A percentile compares a stretch with the other conserved stretches of the same genome.
These are phyloP conservation scores for Lithophane leautieri DNA, from an alignment of 2,888 invertebrate species.

Conservation along the genomic window DNA sequence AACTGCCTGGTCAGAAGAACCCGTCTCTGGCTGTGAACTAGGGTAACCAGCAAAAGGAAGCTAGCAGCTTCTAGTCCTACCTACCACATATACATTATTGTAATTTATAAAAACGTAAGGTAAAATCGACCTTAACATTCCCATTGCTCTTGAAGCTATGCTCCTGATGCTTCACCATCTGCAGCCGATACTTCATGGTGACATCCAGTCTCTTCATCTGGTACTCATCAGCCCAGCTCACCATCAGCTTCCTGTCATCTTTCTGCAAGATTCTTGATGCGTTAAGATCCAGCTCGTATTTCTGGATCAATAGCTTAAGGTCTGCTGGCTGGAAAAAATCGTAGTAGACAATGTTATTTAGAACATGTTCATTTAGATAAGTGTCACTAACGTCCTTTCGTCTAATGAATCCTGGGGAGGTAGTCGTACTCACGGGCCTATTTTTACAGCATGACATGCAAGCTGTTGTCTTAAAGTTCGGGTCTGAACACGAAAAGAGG, in stretches of 20 bases:
- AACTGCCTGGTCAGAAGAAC: background rate
- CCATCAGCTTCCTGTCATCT: slow-evolving; percentile 69
- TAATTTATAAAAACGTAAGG: background rate
- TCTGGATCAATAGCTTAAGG: slow-evolving; percentile 15
- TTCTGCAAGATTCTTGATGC: slow-evolving; percentile 34
- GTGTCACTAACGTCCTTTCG: background rate
- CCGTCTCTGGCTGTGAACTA: background rate
- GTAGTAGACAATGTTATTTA: background rate
- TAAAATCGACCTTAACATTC: slow-evolving; percentile 67
- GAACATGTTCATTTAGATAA: background rate
- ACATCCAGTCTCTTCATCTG: slow-evolving; percentile 77
- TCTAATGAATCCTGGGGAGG: background rate
- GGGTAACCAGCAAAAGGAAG: background rate
- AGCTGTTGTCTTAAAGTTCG: background rate
- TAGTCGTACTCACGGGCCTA: background rate
- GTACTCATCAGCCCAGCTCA: slow-evolving; percentile 71
- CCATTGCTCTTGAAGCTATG: slow-evolving; percentile 69
- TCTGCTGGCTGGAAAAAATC: slow-evolving; percentile 11
- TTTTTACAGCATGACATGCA: background rate
- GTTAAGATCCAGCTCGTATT: slow-evolving; percentile 38
- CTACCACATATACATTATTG: no score
- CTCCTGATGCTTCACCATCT: slow-evolving; percentile 78
- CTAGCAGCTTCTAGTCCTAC: background rate
- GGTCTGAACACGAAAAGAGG: background rate
- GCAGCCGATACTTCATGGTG: slow-evolving; percentile 74